These are phyloP conservation scores for Drosophila pseudotakahashii DNA, from an alignment of 2,888 invertebrate genomes.

Conservation along the genomic window DNA sequence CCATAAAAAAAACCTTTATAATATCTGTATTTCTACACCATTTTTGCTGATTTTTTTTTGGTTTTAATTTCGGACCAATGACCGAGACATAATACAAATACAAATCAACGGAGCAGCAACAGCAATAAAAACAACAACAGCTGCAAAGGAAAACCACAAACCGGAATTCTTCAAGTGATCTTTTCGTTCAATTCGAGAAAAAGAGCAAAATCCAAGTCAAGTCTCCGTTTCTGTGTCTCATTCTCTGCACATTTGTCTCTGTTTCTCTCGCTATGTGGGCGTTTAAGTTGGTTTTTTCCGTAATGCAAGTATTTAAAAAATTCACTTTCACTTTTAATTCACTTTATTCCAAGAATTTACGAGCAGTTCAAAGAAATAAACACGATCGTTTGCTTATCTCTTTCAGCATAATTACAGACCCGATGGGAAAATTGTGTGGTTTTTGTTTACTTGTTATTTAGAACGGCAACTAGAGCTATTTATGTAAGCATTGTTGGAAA, in stretches of 20 bases:
- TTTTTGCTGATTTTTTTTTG: conserved; percentile 34
- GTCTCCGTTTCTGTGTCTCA: conserved; percentile 17
- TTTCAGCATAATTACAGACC: conserved; percentile 6
- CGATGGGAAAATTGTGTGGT: conserved; percentile 7
- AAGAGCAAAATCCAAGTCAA: conserved; percentile 32
- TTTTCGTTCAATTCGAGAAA: conserved; percentile 68
- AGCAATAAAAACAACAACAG: conserved; percentile 47
- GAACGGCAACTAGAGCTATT: conserved; percentile 36
- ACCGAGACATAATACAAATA: conserved; percentile 73
- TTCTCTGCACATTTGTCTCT: conserved; percentile 41
- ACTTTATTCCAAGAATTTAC: conserved; percentile 40
- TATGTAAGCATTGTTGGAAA: conserved; percentile 69
- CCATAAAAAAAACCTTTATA: conserved; percentile 8
- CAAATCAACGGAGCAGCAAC: conserved; percentile 56
- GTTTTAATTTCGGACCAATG: conserved; percentile 73
- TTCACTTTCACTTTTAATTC: conserved; percentile 71
- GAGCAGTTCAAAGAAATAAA: conserved; percentile 39
- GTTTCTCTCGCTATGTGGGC: conserved; percentile 15
- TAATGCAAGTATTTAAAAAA: conserved; percentile 31
- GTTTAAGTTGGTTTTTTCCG: conserved; percentile 1
- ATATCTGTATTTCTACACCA: conserved; percentile 40
- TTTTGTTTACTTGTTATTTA: conserved; percentile 20
- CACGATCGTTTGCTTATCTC: conserved; percentile 18
- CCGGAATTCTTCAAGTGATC: conserved; percentile 79
- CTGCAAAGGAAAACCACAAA: conserved; percentile 63